Evolutionary conservation across 2,797 vertebrate species (phyloP).

Genomic region (Melanotaenia nigrans): DNA sequence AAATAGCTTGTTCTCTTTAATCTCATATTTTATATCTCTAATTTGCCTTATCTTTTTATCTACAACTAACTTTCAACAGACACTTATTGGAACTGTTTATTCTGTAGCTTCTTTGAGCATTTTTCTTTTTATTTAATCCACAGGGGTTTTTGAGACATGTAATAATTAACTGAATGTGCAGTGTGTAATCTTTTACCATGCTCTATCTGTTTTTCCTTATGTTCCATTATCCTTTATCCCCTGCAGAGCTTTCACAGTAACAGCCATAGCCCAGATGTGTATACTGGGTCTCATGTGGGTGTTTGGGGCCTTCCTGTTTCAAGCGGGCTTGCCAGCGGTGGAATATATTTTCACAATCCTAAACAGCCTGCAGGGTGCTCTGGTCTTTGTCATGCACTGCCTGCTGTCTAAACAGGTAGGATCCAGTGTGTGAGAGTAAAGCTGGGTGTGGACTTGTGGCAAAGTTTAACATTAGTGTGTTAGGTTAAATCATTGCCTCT

Average conservation of each 20-base stretch:
- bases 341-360: slow-evolving; percentile 86
- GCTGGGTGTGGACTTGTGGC: background rate
- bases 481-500: background rate
- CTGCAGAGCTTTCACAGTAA: slow-evolving; percentile 86
- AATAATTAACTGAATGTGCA: slow-evolving; percentile 14
- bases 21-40: background rate
- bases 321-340: slow-evolving; percentile 26
- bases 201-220: slow-evolving; percentile 11
- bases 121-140: slow-evolving; percentile 6
- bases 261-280: slow-evolving; percentile 87
- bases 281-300: slow-evolving; percentile 89
- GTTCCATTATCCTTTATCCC: background rate
- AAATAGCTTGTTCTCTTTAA: background rate
- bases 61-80: background rate
- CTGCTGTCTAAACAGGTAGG: slow-evolving; percentile 88
- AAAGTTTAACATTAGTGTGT: background rate
- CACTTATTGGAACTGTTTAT: background rate
- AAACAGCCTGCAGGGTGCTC: slow-evolving; percentile 89
- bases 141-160: slow-evolving; percentile 25
- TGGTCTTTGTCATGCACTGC: slow-evolving; percentile 89
- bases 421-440: background rate
- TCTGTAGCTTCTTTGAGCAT: background rate
- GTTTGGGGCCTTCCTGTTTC: slow-evolving; percentile 88
- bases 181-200: slow-evolving; percentile 26
- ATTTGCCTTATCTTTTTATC: background rate